Evolutionary conservation across 2,797 vertebrate species (phyloP).

Genomic region (Sternotherus odoratus): DNA sequence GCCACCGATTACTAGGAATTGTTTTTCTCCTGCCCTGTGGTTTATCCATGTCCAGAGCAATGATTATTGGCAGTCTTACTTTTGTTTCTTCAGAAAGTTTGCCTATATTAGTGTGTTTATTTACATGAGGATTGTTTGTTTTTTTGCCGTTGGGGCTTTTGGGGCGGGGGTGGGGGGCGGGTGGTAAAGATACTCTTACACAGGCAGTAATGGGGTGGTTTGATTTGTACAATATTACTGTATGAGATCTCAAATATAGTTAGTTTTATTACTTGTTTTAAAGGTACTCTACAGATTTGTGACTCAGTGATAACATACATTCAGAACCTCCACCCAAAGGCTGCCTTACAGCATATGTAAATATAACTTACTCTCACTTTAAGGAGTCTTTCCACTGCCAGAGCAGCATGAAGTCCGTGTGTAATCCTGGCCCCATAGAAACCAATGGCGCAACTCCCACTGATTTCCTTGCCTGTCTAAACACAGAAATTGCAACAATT

Average conservation of each 20-base stretch:
- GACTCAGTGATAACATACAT: background rate
- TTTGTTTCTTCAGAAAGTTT: constrained; percentile 49
- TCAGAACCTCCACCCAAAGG: background rate
- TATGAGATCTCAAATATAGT: background rate
- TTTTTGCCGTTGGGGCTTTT: constrained; percentile 6
- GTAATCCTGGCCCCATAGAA: background rate
- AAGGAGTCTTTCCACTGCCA: background rate
- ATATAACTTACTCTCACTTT: background rate
- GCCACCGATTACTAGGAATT: constrained; percentile 71
- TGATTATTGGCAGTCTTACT: constrained; percentile 67
- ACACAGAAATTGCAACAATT: constrained; percentile 16
- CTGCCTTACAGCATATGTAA: background rate
- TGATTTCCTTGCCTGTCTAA: constrained; percentile 43
- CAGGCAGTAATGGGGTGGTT: background rate
- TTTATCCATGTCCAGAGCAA: constrained; percentile 59
- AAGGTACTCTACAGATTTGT: constrained; percentile 14
- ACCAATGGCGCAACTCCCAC: background rate
- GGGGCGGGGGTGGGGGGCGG: constrained; percentile 7
- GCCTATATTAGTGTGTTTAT: background rate
- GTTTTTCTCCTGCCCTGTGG: constrained; percentile 54
- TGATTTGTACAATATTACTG: background rate
- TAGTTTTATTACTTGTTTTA: constrained; percentile 29
- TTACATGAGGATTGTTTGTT: background rate
- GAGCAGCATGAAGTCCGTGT: constrained; percentile 13
- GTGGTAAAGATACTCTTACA: background rate